Evolutionary conservation across 2,888 invertebrate genomes (phyloP).

Genomic region (Lochmaea capreae): DNA sequence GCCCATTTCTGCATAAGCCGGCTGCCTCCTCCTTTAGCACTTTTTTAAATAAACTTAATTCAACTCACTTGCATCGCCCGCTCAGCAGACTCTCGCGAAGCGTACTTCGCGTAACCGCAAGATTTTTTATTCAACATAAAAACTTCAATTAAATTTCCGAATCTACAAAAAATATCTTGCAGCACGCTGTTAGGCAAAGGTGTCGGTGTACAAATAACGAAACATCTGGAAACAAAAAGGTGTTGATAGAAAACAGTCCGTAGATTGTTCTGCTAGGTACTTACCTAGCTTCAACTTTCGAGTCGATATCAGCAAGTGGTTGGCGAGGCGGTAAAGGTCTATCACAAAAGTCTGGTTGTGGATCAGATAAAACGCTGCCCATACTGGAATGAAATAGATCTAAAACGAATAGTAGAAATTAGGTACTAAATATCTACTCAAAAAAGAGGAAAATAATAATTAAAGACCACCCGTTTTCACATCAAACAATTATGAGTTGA

Average conservation of each 20-base stretch:
- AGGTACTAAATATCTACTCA: no score
- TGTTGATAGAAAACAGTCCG: neutral
- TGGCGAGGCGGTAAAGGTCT: slow-evolving; percentile 80
- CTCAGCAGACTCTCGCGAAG: slow-evolving; percentile 78
- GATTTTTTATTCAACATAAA: slow-evolving; percentile 90
- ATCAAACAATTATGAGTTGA: no score
- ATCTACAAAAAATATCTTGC: slow-evolving; percentile 90
- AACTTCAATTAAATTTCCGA: slow-evolving; percentile 90
- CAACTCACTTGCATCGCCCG: slow-evolving; percentile 76
- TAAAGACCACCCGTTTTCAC: no score
- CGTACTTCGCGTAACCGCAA: slow-evolving; percentile 92
- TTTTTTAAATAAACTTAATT: neutral
- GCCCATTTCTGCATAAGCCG: no score
- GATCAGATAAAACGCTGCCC: slow-evolving; percentile 31
- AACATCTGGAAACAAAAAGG: slow-evolving; percentile 66
- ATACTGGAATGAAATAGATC: slow-evolving; percentile 49
- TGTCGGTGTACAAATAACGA: slow-evolving; percentile 73
- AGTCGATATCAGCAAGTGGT: slow-evolving; percentile 77
- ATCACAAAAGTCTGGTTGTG: slow-evolving; percentile 64
- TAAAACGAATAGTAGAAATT: slow-evolving; percentile 16
- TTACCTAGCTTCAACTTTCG: slow-evolving; percentile 73
- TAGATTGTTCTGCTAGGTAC: neutral
- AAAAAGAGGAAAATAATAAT: no score
- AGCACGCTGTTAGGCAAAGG: slow-evolving; percentile 81
- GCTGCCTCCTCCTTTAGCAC: no score